Conservation (phyloP, 2,113 vertebrate species). For the Centrocercus urophasianus region DNA sequence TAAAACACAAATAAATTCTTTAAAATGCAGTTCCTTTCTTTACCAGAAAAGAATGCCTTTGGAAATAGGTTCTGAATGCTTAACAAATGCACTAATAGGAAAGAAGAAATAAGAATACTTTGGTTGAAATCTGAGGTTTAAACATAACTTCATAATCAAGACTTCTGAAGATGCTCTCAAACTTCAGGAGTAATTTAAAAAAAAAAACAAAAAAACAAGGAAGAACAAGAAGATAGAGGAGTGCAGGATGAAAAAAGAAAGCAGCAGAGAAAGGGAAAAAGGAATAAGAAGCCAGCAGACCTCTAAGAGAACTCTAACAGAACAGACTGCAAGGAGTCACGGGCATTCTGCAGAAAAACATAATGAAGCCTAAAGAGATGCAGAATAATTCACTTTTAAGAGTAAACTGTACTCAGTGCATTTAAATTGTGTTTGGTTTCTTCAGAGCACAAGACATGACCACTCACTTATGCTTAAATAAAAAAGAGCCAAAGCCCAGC, state of each 20-base stretch:
- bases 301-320: background rate
- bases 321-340: background rate
- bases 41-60: background rate
- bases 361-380: background rate
- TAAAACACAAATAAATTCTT: background rate
- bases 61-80: background rate
- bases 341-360: background rate
- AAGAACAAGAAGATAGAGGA: background rate
- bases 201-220: background rate
- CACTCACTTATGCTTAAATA: background rate
- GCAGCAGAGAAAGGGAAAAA: background rate
- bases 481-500: background rate
- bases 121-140: background rate
- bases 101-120: background rate
- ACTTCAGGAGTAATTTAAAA: background rate
- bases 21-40: background rate
- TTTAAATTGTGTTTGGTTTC: background rate
- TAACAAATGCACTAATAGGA: background rate
- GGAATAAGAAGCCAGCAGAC: background rate
- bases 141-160: background rate
- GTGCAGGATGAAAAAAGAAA: background rate
- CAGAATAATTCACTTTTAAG: background rate
- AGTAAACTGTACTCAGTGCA: background rate
- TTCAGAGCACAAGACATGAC: background rate
- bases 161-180: background rate